These are phyloP conservation scores for Venustoraphidia nigricollis DNA, from an alignment of 2,888 invertebrate species.

Conservation along the genomic window DNA sequence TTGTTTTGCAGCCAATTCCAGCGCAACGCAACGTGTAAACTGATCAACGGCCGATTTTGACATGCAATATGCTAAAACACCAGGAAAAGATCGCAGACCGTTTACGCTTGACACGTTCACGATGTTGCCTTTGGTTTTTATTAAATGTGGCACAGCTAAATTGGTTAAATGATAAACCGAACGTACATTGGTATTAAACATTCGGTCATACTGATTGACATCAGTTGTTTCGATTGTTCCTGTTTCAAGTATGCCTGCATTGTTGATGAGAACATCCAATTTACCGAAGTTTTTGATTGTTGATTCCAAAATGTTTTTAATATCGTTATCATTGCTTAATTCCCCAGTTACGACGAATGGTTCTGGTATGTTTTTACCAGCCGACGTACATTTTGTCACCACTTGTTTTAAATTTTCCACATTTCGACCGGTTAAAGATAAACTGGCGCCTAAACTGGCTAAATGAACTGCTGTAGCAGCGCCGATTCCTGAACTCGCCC, in stretches of 20 bases:
- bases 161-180: slow-evolving; percentile 69
- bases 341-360: slow-evolving; percentile 53
- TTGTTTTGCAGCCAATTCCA: slow-evolving; percentile 68
- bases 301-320: slow-evolving; percentile 51
- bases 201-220: slow-evolving; percentile 72
- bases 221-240: slow-evolving; percentile 77
- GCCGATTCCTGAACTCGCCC: slow-evolving; percentile 78
- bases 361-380: slow-evolving; percentile 18
- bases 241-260: slow-evolving; percentile 70
- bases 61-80: slow-evolving; percentile 79
- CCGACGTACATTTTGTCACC: slow-evolving; percentile 37
- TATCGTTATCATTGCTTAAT: slow-evolving; percentile 56
- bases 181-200: slow-evolving; percentile 82
- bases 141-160: slow-evolving; percentile 73
- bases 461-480: slow-evolving; percentile 65
- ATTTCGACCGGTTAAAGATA: slow-evolving; percentile 61
- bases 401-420: slow-evolving; percentile 47
- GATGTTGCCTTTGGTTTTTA: slow-evolving; percentile 73
- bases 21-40: slow-evolving; percentile 79
- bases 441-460: slow-evolving; percentile 54
- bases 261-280: slow-evolving; percentile 75
- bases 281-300: slow-evolving; percentile 60
- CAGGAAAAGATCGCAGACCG: slow-evolving; percentile 80
- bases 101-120: slow-evolving; percentile 94
- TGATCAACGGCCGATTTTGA: slow-evolving; percentile 92